Percentiles rank a stretch among this genome's conserved stretches.
These are phyloP conservation scores for Anadara kagoshimensis DNA, from an alignment of 1,140 invertebrate genomes.

Conservation along the genomic window DNA sequence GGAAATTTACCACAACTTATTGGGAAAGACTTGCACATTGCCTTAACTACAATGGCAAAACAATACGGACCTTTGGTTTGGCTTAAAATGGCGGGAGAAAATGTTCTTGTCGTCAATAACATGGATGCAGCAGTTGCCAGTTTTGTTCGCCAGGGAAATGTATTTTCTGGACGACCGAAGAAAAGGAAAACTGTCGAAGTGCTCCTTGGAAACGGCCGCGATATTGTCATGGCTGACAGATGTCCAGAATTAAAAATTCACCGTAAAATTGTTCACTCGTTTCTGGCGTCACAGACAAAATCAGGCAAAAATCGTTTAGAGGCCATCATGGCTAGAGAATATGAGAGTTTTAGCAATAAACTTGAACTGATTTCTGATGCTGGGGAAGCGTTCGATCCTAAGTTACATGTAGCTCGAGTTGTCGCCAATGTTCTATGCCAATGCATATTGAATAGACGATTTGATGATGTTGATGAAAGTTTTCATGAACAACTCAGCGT, in stretches of 20 bases:
- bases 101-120: constrained; percentile 43
- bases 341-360: constrained; percentile 32
- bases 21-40: constrained; percentile 40
- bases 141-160: constrained; percentile 37
- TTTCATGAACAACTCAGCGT: constrained; percentile 42
- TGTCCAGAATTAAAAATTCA: constrained; percentile 44
- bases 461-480: constrained; percentile 39
- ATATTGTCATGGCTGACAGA: constrained; percentile 46
- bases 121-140: constrained; percentile 42
- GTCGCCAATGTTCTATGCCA: constrained; percentile 47
- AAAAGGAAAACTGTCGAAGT: constrained; percentile 44
- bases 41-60: constrained; percentile 35
- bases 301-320: constrained; percentile 27
- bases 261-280: constrained; percentile 41
- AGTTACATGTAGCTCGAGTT: constrained; percentile 41
- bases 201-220: constrained; percentile 36
- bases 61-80: constrained; percentile 39
- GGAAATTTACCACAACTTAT: constrained; percentile 45
- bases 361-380: constrained; percentile 17
- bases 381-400: constrained; percentile 34
- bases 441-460: constrained; percentile 39
- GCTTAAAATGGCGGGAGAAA: constrained; percentile 40
- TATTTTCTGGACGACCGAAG: constrained; percentile 43
- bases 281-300: constrained; percentile 41
- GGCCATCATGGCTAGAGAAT: constrained; percentile 34